phyloP scores from a whole-genome alignment of 2,797 vertebrate species.

The Falco cherrug region DNA sequence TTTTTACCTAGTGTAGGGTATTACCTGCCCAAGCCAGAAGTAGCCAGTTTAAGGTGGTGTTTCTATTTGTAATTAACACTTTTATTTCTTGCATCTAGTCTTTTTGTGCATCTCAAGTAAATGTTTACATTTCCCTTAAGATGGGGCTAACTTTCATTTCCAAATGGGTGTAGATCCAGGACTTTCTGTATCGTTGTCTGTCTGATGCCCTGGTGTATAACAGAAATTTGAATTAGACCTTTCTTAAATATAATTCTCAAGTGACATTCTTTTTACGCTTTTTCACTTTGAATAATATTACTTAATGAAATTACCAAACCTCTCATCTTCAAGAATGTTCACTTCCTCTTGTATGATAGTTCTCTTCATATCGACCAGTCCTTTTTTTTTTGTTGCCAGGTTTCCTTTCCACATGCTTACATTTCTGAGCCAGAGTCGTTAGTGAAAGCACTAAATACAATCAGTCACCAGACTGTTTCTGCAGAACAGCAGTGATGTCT shows the following conservation, averaged over 20 bases:
- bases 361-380: not conserved
- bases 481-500: not conserved
- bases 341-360: not conserved
- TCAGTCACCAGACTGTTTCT: not conserved
- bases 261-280: not conserved
- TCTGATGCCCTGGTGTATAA: not conserved
- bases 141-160: not conserved
- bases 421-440: not conserved
- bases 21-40: no score
- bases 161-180: not conserved
- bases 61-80: not conserved
- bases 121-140: not conserved
- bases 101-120: not conserved
- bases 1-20: no score
- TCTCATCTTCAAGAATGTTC: not conserved
- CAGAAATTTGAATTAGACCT: not conserved
- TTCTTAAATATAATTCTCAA: not conserved
- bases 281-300: not conserved
- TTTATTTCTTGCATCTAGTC: not conserved
- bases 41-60: not conserved
- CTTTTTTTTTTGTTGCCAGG: not conserved
- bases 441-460: not conserved
- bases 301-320: not conserved
- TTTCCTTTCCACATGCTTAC: not conserved
- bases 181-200: not conserved